These are phyloP conservation scores for Pterocles burchelli DNA, from an alignment of 2,113 vertebrate species.

Conservation along the genomic window DNA sequence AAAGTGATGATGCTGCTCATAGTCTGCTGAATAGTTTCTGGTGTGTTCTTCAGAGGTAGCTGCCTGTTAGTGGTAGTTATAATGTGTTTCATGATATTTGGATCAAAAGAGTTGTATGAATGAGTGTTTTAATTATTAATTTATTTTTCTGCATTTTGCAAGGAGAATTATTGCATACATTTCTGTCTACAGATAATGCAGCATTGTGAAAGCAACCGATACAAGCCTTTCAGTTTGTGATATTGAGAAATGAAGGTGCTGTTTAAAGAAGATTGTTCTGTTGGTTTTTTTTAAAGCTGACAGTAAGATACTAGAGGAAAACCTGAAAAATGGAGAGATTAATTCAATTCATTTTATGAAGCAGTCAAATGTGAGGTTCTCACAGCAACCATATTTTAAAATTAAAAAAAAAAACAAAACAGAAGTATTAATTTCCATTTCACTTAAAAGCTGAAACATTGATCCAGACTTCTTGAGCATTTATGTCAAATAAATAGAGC, in stretches of 20 bases:
- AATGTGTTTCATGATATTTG: background rate
- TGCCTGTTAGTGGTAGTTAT: background rate
- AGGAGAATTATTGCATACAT: background rate
- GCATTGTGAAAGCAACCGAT: background rate
- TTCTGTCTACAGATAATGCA: background rate
- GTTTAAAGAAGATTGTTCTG: background rate
- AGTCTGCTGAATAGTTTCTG: background rate
- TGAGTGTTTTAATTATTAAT: background rate
- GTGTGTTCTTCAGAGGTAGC: background rate
- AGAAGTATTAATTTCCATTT: background rate
- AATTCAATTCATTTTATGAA: background rate
- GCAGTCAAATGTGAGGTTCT: background rate
- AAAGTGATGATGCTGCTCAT: background rate
- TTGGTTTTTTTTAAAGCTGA: background rate
- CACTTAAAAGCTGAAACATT: background rate
- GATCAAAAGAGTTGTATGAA: background rate
- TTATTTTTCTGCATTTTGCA: background rate
- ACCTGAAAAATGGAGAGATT: background rate
- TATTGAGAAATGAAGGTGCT: background rate
- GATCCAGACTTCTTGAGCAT: background rate
- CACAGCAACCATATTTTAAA: background rate
- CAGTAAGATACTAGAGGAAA: background rate
- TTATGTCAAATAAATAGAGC: background rate
- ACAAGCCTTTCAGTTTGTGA: background rate
- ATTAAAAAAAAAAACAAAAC: background rate